Conservation (phyloP, 1,140 invertebrate genomes). For the Thereuonema tuberculata region DNA sequence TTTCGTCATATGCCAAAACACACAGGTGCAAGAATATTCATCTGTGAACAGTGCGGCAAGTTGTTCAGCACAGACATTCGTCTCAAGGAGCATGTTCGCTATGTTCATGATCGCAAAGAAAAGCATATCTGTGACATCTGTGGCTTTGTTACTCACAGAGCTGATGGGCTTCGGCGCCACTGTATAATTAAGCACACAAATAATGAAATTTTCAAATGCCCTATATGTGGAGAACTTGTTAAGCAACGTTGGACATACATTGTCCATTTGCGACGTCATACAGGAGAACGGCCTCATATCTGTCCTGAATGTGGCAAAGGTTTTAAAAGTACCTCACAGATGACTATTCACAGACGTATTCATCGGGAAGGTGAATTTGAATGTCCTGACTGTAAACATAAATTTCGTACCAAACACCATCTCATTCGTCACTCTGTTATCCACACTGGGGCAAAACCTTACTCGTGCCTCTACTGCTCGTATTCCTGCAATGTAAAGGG, state of each 20-base stretch:
- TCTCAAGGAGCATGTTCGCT: constrained; percentile 15
- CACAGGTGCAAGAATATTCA: constrained; percentile 21
- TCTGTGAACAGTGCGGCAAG: constrained; percentile 23
- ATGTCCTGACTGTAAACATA: constrained; percentile 17
- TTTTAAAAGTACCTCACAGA: constrained; percentile 8
- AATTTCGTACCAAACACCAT: constrained; percentile 19
- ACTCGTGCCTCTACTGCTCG: constrained; percentile 18
- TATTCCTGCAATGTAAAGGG: constrained; percentile 17
- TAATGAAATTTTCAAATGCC: constrained; percentile 8
- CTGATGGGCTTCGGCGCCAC: constrained; percentile 22
- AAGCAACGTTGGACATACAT: constrained; percentile 16
- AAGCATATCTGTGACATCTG: constrained; percentile 19
- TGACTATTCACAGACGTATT: constrained; percentile 1
- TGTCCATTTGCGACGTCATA: constrained; percentile 34
- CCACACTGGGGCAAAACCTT: constrained; percentile 29
- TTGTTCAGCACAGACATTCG: constrained; percentile 19
- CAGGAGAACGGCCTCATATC: constrained; percentile 28
- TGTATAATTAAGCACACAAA: constrained; percentile 3
- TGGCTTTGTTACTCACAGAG: constrained; percentile 19
- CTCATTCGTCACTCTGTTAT: constrained; percentile 30
- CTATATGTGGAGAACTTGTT: constrained; percentile 4
- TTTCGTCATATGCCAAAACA: constrained; percentile 19
- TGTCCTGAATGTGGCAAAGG: constrained; percentile 29
- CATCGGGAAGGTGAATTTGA: constrained; percentile 9
- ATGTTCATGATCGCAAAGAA: constrained; percentile 15